phyloP scores from a whole-genome alignment of 1,140 invertebrate genomes.

The Copidosoma floridanum region DNA sequence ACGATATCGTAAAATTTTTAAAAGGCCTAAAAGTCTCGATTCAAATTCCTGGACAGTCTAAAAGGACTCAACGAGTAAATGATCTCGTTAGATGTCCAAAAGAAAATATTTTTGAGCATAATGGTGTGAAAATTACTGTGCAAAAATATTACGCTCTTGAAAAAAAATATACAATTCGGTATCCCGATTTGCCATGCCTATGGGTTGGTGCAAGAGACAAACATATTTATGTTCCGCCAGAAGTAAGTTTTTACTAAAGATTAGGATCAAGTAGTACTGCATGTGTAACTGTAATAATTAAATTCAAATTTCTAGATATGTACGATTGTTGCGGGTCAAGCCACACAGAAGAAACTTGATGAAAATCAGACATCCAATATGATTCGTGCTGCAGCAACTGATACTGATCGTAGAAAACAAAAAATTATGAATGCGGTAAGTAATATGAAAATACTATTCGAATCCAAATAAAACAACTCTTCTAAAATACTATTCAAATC shows the following conservation, averaged over 20 bases:
- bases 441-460: neutral
- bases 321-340: slow-evolving; percentile 62
- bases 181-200: slow-evolving; percentile 62
- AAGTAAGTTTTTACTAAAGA: slow-evolving; percentile 31
- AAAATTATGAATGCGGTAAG: slow-evolving; percentile 65
- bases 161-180: slow-evolving; percentile 56
- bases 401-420: slow-evolving; percentile 58
- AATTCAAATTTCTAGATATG: slow-evolving; percentile 54
- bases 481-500: too few species aligned
- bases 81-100: slow-evolving; percentile 47
- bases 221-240: slow-evolving; percentile 40
- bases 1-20: slow-evolving; percentile 32
- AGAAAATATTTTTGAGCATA: slow-evolving; percentile 48
- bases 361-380: slow-evolving; percentile 64
- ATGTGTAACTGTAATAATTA: neutral
- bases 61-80: slow-evolving; percentile 57
- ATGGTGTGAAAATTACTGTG: slow-evolving; percentile 50
- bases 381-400: slow-evolving; percentile 65
- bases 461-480: neutral
- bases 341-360: slow-evolving; percentile 57
- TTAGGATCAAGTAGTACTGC: too few species aligned
- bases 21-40: slow-evolving; percentile 53
- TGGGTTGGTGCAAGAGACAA: slow-evolving; percentile 54
- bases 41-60: slow-evolving; percentile 53
- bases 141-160: slow-evolving; percentile 54